Percentiles rank a stretch among this genome's conserved stretches.
Evolutionary conservation across 1,140 invertebrate genomes (phyloP).

Genomic region (Tetraneura akinire): DNA sequence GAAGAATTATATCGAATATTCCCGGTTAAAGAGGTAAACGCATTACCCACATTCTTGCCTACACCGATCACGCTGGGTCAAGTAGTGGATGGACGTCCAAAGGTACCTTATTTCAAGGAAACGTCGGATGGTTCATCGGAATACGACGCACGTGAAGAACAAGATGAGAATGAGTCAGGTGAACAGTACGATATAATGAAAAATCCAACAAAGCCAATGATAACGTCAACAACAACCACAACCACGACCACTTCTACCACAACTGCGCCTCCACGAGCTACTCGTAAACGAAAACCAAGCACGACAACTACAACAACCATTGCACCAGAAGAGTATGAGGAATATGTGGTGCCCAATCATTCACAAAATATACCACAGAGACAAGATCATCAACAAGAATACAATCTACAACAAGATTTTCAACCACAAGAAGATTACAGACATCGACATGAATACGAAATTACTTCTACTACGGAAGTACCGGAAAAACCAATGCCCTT

Average conservation of each 20-base stretch:
- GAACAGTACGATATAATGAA: constrained; percentile 18
- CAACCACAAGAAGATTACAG: not conserved
- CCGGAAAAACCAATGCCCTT: not conserved
- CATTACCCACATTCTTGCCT: not conserved
- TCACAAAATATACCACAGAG: constrained; percentile 17
- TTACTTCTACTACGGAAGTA: not conserved
- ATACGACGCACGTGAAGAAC: not conserved
- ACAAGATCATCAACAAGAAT: constrained; percentile 39
- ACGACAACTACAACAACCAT: constrained; percentile 32
- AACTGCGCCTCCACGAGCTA: not conserved
- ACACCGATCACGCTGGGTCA: not conserved
- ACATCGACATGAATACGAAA: constrained; percentile 42
- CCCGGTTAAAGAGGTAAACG: constrained; percentile 27
- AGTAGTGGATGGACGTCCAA: not conserved
- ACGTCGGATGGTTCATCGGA: not conserved
- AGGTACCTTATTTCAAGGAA: not conserved
- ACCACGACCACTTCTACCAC: not conserved
- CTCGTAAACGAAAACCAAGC: constrained; percentile 33
- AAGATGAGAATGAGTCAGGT: constrained; percentile 29
- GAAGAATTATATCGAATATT: constrained; percentile 36
- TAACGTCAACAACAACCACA: not conserved
- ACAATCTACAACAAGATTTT: constrained; percentile 10
- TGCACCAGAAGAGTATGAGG: constrained; percentile 43
- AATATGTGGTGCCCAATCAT: constrained; percentile 39
- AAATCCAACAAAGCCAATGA: not conserved